Percentiles rank a stretch among this genome's conserved stretches.
Evolutionary conservation across 2,797 vertebrate species (phyloP).

Genomic region (Mormyrus proboscirostris): DNA sequence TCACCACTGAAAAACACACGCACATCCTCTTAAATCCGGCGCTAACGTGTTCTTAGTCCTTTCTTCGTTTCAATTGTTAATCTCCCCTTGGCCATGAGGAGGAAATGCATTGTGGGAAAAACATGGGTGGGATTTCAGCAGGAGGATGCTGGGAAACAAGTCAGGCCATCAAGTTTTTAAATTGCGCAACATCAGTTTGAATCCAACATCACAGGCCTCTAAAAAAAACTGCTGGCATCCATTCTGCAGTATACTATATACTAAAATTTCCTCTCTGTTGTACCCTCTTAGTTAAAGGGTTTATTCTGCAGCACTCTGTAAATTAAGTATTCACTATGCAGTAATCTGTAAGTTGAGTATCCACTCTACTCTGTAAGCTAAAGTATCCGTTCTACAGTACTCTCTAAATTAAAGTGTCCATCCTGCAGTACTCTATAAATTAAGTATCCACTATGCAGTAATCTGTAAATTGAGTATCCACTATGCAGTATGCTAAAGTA

Average conservation of each 20-base stretch:
- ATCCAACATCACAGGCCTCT: neutral
- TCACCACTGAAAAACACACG: conserved; percentile 54
- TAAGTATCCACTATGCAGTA: neutral
- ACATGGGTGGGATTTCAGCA: conserved; percentile 47
- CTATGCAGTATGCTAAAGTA: neutral
- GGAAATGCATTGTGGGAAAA: conserved; percentile 53
- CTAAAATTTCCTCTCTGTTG: neutral
- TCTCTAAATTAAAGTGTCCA: neutral
- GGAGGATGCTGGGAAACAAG: conserved; percentile 15
- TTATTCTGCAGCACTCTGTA: neutral
- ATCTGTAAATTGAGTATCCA: neutral
- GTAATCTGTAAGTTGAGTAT: neutral
- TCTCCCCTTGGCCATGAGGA: conserved; percentile 35
- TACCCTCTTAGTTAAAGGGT: neutral
- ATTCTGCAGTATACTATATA: neutral
- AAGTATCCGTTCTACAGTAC: neutral
- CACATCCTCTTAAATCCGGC: conserved; percentile 39
- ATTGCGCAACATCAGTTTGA: neutral
- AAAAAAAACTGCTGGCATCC: neutral
- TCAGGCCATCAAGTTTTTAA: neutral
- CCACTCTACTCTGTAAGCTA: neutral
- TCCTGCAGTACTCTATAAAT: neutral
- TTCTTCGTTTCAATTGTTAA: conserved; percentile 45
- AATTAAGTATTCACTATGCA: neutral
- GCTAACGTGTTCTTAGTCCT: conserved; percentile 61